Conservation (phyloP, 2,797 vertebrate genomes). For the Aulostomus chinensis region DNA sequence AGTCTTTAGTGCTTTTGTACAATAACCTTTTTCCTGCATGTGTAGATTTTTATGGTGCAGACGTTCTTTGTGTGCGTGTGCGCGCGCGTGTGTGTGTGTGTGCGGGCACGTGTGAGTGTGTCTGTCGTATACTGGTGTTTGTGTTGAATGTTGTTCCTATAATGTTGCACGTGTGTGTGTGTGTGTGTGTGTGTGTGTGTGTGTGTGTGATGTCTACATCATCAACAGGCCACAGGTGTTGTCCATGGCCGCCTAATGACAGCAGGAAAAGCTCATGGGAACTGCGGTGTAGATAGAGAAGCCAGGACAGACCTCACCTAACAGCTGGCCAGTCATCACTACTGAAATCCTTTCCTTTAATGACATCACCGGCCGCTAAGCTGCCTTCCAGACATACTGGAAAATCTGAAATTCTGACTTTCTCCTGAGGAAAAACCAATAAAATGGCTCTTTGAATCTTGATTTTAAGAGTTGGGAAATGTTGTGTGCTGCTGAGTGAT, state of each 20-base stretch:
- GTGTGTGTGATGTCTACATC: constrained; percentile 34
- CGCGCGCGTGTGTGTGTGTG: no score
- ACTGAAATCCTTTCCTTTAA: constrained; percentile 25
- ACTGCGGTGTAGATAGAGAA: constrained; percentile 42
- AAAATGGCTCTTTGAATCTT: background rate
- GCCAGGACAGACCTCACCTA: constrained; percentile 21
- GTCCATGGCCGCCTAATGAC: constrained; percentile 28
- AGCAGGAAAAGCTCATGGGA: constrained; percentile 46
- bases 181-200: constrained; percentile 6
- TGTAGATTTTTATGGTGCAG: background rate
- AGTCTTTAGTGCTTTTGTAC: background rate
- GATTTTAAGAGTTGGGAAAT: no score
- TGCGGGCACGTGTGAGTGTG: no score
- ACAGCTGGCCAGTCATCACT: constrained; percentile 58
- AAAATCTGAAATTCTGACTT: background rate
- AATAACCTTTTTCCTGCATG: background rate
- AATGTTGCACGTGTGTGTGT: no score
- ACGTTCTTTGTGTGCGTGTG: no score
- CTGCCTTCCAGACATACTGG: background rate
- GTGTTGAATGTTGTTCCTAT: no score
- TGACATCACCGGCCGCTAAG: constrained; percentile 24
- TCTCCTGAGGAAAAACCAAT: background rate
- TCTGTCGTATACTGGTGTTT: background rate
- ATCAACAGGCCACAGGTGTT: constrained; percentile 46
- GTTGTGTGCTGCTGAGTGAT: no score